phyloP scores from a whole-genome alignment of 2,888 invertebrate genomes.

The Chaitophorus viminalis region DNA sequence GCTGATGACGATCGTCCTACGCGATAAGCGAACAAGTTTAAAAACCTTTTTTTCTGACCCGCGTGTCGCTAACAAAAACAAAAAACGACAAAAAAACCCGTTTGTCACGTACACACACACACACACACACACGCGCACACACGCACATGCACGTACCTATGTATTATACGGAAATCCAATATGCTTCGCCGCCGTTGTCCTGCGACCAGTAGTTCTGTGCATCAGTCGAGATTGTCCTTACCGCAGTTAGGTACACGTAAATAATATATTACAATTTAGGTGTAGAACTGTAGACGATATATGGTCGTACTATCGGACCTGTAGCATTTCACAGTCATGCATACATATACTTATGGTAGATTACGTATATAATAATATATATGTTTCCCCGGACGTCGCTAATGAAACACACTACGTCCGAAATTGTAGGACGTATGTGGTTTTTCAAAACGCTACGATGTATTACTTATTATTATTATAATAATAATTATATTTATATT shows the following conservation, averaged over 20 bases:
- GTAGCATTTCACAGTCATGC: neutral
- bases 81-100: conserved; percentile 19
- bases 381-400: neutral
- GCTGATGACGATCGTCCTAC: conserved; percentile 14
- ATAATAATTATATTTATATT: no score
- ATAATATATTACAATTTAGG: no score
- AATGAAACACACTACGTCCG: neutral
- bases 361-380: no score
- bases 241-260: neutral
- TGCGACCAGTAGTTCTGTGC: neutral
- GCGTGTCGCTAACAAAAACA: neutral
- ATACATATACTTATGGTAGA: no score
- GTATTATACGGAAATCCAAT: neutral
- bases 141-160: neutral
- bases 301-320: neutral
- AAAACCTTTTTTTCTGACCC: conserved; percentile 10
- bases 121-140: no score
- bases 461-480: neutral
- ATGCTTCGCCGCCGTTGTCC: neutral
- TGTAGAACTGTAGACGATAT: neutral
- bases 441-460: neutral
- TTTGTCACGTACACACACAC: neutral
- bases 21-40: conserved; percentile 43
- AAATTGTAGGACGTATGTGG: neutral
- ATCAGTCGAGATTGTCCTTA: neutral